Evolutionary conservation across 2,113 vertebrate species (phyloP).

Genomic region (Carassius carassius): DNA sequence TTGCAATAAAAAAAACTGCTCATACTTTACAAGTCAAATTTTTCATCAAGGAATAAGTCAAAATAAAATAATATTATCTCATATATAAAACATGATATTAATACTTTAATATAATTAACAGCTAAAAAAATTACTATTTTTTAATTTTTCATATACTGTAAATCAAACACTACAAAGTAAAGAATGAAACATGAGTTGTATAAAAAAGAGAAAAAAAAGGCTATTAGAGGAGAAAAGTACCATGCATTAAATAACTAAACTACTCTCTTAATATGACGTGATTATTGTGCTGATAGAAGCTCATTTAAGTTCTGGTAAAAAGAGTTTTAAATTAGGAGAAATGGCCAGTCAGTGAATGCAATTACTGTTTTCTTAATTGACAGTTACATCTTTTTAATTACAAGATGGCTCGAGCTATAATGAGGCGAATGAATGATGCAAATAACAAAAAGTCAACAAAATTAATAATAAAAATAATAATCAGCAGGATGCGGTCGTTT

Average conservation of each 20-base stretch:
- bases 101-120: neutral
- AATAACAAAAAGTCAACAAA: slow-evolving; percentile 4
- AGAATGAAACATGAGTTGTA: neutral
- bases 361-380: slow-evolving; percentile 68
- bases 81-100: too few relatives aligned
- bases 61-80: too few relatives aligned
- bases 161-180: neutral
- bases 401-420: slow-evolving; percentile 52
- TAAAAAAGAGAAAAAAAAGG: neutral
- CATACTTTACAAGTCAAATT: too few relatives aligned
- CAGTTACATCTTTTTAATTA: slow-evolving; percentile 68
- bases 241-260: neutral
- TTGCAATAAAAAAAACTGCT: neutral
- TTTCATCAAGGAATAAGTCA: too few relatives aligned
- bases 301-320: neutral
- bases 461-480: neutral
- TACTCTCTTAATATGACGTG: neutral
- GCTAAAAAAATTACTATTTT: neutral
- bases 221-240: neutral
- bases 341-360: slow-evolving; percentile 49
- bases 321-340: neutral
- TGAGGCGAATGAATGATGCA: slow-evolving; percentile 14
- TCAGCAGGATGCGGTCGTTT: slow-evolving; percentile 11
- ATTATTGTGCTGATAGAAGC: neutral
- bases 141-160: neutral